Percentiles rank a stretch among this genome's conserved stretches.
These are phyloP conservation scores for Helicoverpa assulta DNA, from an alignment of 2,888 invertebrate species.

Conservation along the genomic window DNA sequence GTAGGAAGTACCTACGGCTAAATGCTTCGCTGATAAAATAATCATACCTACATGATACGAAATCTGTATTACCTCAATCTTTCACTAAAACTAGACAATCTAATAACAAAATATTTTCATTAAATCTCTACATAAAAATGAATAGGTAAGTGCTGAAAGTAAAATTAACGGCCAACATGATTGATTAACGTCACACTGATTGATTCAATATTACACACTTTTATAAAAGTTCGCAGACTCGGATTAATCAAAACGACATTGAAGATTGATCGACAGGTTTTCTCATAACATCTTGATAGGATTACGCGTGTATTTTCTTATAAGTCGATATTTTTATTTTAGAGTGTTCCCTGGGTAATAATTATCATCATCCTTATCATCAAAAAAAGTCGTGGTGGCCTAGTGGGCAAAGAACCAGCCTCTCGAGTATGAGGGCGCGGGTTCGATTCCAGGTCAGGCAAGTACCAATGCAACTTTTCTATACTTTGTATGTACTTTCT, in stretches of 20 bases:
- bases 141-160: constrained; percentile 5
- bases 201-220: constrained; percentile 39
- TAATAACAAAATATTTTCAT: constrained; percentile 33
- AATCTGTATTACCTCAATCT: constrained; percentile 23
- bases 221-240: constrained; percentile 33
- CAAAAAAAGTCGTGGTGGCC: too few species aligned
- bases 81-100: not conserved
- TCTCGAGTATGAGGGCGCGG: too few species aligned
- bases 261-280: constrained; percentile 6
- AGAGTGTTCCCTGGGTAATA: too few species aligned
- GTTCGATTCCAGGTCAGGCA: too few species aligned
- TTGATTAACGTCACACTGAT: constrained; percentile 41
- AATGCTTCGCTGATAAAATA: not conserved
- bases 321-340: not conserved
- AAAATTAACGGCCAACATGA: constrained; percentile 33
- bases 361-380: too few species aligned
- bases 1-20: too few species aligned
- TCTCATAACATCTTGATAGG: not conserved
- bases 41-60: not conserved
- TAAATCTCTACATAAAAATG: constrained; percentile 21
- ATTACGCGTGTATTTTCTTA: not conserved
- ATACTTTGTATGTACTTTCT: too few species aligned
- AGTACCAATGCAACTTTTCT: too few species aligned
- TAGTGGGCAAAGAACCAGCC: too few species aligned
- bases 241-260: constrained; percentile 46